A percentile compares a stretch with the other conserved stretches of the same genome.
Conservation (phyloP, 30 jellyfish, hydroid and myxozoan genomes). For the Sanderia malayensis region DNA sequence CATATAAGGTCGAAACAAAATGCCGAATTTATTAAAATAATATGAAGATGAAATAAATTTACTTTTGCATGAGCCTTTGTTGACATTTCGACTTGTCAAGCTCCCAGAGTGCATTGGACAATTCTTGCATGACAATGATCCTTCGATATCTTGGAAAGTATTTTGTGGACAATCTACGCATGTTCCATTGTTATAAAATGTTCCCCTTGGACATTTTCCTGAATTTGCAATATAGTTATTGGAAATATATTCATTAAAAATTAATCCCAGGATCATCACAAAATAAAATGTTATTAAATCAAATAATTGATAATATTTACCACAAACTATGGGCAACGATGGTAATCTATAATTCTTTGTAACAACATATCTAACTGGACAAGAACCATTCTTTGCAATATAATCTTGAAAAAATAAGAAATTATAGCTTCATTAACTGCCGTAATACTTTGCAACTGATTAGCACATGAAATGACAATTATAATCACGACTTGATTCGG, state of each 20-base stretch:
- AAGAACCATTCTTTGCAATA: conserved; percentile 31
- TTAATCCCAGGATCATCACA: neutral
- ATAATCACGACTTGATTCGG: neutral
- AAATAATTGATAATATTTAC: conserved; percentile 14
- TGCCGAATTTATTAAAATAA: too few relatives aligned
- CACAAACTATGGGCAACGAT: conserved; percentile 48
- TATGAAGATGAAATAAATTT: neutral
- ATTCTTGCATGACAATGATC: conserved; percentile 50
- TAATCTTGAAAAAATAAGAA: conserved; percentile 43
- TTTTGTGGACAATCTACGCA: conserved; percentile 63
- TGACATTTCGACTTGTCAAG: conserved; percentile 18
- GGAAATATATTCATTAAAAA: too few relatives aligned
- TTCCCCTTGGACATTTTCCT: conserved; percentile 71
- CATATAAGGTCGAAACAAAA: neutral
- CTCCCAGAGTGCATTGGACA: conserved; percentile 67
- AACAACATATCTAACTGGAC: conserved; percentile 61
- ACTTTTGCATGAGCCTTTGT: conserved; percentile 57
- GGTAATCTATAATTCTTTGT: conserved; percentile 5
- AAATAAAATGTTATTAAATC: neutral
- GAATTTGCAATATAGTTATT: too few relatives aligned
- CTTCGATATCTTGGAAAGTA: conserved; percentile 54
- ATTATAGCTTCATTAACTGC: neutral
- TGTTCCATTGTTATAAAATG: conserved; percentile 39
- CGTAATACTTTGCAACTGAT: neutral
- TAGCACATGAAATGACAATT: neutral